These are phyloP conservation scores for Romanogobio albipinnatus DNA, from an alignment of 2,113 vertebrate genomes.

Conservation along the genomic window DNA sequence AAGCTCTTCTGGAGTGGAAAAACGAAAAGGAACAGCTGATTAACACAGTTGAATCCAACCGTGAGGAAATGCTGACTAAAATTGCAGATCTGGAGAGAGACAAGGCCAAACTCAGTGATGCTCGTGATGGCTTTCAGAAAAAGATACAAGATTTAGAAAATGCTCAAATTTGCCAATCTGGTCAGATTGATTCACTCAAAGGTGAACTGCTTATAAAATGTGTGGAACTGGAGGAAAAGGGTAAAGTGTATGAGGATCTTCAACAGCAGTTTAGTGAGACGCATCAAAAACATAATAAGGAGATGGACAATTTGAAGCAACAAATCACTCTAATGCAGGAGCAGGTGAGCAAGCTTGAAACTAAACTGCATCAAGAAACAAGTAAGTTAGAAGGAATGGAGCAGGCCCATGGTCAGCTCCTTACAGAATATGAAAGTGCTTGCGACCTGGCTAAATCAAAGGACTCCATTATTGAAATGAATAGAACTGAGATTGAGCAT, in stretches of 20 bases:
- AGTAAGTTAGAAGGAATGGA: constrained; percentile 74
- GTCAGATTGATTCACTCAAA: constrained; percentile 77
- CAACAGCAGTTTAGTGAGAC: constrained; percentile 69
- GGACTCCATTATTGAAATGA: constrained; percentile 67
- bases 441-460: constrained; percentile 69
- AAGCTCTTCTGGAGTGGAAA: constrained; percentile 80
- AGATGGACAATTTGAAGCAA: constrained; percentile 78
- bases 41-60: constrained; percentile 75
- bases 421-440: constrained; percentile 73
- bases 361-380: constrained; percentile 71
- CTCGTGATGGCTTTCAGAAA: constrained; percentile 56
- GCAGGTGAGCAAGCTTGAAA: constrained; percentile 75
- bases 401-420: constrained; percentile 70
- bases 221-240: constrained; percentile 78
- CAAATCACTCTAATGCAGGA: constrained; percentile 72
- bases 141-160: constrained; percentile 70
- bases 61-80: constrained; percentile 73
- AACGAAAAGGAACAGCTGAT: constrained; percentile 78
- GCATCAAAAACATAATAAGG: constrained; percentile 81
- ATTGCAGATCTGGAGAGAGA: constrained; percentile 77
- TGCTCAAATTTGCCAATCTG: constrained; percentile 73
- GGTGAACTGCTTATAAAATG: constrained; percentile 75
- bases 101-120: constrained; percentile 67
- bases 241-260: constrained; percentile 74
- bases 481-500: constrained; percentile 66